Evolutionary conservation across 2,113 vertebrate species (phyloP).

Genomic region (Siniperca chuatsi): DNA sequence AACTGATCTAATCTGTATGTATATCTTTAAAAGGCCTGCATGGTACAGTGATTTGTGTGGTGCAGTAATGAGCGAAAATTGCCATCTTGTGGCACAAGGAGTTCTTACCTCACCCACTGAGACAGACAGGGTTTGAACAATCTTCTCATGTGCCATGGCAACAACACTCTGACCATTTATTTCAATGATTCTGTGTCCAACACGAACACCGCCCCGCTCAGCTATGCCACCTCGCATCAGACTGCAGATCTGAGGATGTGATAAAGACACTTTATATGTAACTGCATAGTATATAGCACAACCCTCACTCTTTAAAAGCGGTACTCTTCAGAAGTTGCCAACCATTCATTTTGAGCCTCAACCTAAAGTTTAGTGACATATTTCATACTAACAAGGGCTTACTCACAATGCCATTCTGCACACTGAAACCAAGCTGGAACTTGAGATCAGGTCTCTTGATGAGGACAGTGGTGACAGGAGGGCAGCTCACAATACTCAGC

Average conservation of each 20-base stretch:
- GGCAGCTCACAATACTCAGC: constrained; percentile 97
- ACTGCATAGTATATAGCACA: background rate
- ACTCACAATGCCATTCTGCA: constrained; percentile 99
- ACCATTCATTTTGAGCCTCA: background rate
- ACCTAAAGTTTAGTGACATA: constrained; percentile 2
- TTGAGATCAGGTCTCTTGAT: constrained; percentile 98
- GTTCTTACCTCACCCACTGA: constrained; percentile 95
- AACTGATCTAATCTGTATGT: constrained; percentile 1
- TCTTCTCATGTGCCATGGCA: constrained; percentile 98
- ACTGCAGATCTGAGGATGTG: constrained; percentile 92
- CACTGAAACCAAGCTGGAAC: constrained; percentile 98
- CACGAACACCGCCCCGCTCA: constrained; percentile 95
- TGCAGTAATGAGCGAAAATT: constrained; percentile 51
- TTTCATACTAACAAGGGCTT: constrained; percentile 11
- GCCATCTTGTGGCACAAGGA: constrained; percentile 39
- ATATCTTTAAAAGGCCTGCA: constrained; percentile 24
- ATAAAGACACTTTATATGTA: background rate
- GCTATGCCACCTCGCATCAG: constrained; percentile 98
- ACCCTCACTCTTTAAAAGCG: too few relatives aligned
- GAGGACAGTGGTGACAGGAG: constrained; percentile 96
- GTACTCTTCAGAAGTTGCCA: background rate
- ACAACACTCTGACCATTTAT: constrained; percentile 99
- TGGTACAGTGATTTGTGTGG: constrained; percentile 25
- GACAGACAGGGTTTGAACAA: constrained; percentile 96
- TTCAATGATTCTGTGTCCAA: constrained; percentile 98